Percentiles rank a stretch among this genome's conserved stretches.
Conservation (phyloP, 2,797 vertebrate genomes). For the Spizella passerina region DNA sequence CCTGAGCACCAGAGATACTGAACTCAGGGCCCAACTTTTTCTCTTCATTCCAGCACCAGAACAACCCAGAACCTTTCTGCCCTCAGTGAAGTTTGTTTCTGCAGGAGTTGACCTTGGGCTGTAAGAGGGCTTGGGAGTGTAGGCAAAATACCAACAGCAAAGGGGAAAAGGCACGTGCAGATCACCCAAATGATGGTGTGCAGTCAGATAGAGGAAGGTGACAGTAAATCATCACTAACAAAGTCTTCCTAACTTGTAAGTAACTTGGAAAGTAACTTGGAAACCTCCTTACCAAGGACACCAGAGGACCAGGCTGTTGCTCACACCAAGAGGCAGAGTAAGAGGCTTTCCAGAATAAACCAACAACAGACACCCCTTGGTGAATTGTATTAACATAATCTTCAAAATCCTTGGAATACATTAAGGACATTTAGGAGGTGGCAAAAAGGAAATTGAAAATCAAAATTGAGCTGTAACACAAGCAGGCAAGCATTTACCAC, state of each 20-base stretch:
- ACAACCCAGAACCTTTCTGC: neutral
- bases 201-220: neutral
- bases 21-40: rapidly evolving
- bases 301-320: neutral
- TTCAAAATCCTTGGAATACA: neutral
- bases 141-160: neutral
- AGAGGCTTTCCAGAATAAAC: neutral
- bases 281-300: neutral
- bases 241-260: neutral
- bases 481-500: neutral
- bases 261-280: no score
- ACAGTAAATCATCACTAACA: neutral
- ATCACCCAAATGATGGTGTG: neutral
- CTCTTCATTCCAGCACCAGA: neutral
- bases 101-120: no score
- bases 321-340: neutral
- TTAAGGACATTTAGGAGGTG: neutral
- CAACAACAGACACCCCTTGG: neutral
- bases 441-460: neutral
- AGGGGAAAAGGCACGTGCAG: rapidly evolving
- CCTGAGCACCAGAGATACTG: neutral
- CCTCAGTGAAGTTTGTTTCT: neutral
- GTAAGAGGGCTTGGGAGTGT: neutral
- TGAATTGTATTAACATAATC: neutral
- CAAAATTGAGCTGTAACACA: neutral